phyloP scores from a whole-genome alignment of 2,888 invertebrate species.

The Tetheella fluctuosa region DNA sequence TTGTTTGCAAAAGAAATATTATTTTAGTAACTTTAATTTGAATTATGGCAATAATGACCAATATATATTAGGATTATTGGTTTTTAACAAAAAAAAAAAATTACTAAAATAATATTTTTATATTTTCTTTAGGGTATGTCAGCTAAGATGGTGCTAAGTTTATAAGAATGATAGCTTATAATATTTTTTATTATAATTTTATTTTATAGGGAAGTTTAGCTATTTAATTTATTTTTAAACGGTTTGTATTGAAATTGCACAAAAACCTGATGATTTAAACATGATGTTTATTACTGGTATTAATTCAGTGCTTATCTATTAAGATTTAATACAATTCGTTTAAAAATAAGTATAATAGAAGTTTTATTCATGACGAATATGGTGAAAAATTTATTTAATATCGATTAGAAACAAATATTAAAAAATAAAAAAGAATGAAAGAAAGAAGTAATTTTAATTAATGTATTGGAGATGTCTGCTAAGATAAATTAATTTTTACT shows the following conservation, averaged over 20 bases:
- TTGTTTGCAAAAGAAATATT: not conserved
- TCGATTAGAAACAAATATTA: not conserved
- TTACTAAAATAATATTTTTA: constrained; percentile 5
- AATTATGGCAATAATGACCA: not conserved
- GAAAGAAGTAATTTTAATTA: not conserved
- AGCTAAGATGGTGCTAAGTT: constrained; percentile 52
- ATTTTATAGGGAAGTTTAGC: constrained; percentile 17
- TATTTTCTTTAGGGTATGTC: constrained; percentile 22
- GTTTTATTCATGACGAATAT: not conserved
- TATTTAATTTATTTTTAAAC: not conserved
- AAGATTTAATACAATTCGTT: not conserved
- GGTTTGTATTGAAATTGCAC: not conserved
- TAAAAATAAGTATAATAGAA: not conserved
- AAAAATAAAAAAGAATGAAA: not conserved
- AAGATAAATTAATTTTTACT: constrained; percentile 32
- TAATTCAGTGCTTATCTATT: not conserved
- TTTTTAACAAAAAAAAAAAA: not conserved
- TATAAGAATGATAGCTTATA: constrained; percentile 35
- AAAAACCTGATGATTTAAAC: not conserved
- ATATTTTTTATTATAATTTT: constrained; percentile 28
- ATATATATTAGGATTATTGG: not conserved
- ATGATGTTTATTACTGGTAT: not conserved
- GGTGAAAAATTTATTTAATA: not conserved
- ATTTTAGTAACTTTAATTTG: not conserved
- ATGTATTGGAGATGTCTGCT: constrained; percentile 17